Base-by-base conservation (phyloP, 30 jellyfish, hydroid and myxozoan species). In the Mastigias papua region DNA sequence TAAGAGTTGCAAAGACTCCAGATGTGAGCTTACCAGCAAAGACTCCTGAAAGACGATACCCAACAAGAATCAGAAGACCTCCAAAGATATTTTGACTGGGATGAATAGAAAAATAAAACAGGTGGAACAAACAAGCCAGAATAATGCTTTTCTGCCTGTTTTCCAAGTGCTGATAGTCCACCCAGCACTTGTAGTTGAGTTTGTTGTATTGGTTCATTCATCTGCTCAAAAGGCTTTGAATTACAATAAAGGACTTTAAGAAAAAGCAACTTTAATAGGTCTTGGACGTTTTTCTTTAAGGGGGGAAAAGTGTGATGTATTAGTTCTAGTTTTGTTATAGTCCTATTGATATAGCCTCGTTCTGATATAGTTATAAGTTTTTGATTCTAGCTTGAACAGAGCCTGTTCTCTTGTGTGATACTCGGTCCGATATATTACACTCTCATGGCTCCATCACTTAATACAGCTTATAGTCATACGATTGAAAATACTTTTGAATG, bases 121-220 rank as follows among this genome's bases (percentile, higher is more conserved):
- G 89, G 70, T 23, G 66, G 89, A 58, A 57, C 78, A 9, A 58
- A 58, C n/a, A 58, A 78, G 65, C 78, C 78, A 78, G 78, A 78
- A 57, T 78, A 78, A 78, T 78, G 78, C 84, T 33, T 69, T 73
- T 37, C 84, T 34, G 69, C 84, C 84, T 73, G 84, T 66, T 32
- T 66, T 66, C 83, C 83, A 71, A 71, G 83, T 71, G 83, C 68
- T 71, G 83, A 37, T 76, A 76, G 87, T 76, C 64, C 87, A 78
- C 89, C 89, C 37, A 78, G 69, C 89, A 57, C 69, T 78, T 78
- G 66, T 78, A 78, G 78, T 54, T 78, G 89, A 78, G 89, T 78
- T 78, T 17, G 89, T 51, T 78, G 78, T 78, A 26, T 51, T 78
- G 31, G 65, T 58, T 58, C 34, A 75, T 49, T 49, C 34, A 63